These are phyloP conservation scores for Epistrophe eligans DNA, from an alignment of 2,888 invertebrate species.

Conservation along the genomic window DNA sequence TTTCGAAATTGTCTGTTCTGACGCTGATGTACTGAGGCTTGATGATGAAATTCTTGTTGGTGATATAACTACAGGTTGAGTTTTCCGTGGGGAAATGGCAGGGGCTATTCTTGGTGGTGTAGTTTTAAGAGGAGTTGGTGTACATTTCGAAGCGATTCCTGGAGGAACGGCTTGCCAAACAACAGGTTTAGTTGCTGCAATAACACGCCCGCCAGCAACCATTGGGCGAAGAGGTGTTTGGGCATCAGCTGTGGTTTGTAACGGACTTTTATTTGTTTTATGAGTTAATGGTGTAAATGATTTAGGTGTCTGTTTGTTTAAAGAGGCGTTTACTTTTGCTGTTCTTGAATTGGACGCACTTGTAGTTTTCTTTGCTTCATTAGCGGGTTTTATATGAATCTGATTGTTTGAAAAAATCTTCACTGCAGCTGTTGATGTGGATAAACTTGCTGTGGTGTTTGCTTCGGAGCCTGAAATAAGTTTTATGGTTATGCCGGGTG, in stretches of 20 bases:
- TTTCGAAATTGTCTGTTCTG: neutral
- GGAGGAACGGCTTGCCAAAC: slow-evolving; percentile 28
- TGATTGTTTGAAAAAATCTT: neutral
- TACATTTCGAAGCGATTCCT: neutral
- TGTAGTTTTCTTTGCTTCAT: neutral
- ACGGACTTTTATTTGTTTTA: neutral
- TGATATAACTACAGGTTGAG: neutral
- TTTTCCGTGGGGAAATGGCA: neutral
- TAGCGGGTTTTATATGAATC: neutral
- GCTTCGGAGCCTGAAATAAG: slow-evolving; percentile 20
- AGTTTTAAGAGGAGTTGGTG: neutral
- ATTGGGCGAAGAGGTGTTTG: neutral
- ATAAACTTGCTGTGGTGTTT: neutral
- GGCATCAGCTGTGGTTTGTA: too few species aligned
- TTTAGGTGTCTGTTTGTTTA: neutral
- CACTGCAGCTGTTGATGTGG: neutral
- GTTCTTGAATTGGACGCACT: neutral
- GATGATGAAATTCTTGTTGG: neutral
- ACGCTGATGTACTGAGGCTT: neutral
- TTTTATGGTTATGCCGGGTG: slow-evolving; percentile 46
- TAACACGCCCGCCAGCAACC: neutral
- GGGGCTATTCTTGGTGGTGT: neutral
- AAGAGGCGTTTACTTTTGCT: neutral
- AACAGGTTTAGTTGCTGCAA: slow-evolving; percentile 11
- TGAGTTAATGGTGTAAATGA: neutral